These are phyloP conservation scores for Channa striata DNA, from an alignment of 2,797 vertebrate genomes.

Conservation along the genomic window DNA sequence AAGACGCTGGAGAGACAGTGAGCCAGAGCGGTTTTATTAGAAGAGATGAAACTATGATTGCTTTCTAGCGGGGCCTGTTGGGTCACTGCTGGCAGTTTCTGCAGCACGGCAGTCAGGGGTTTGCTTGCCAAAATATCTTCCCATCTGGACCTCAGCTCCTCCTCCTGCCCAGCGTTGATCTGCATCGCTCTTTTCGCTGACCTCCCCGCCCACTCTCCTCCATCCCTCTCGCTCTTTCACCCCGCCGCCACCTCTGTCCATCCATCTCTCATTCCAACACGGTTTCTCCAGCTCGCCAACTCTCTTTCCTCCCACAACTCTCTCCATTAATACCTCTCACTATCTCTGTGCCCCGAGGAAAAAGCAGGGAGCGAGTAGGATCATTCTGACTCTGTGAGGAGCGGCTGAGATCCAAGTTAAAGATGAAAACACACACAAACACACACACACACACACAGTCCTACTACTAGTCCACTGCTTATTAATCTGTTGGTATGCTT, in stretches of 20 bases:
- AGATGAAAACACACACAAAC: conserved; percentile 42
- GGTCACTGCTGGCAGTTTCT: conserved; percentile 38
- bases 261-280: conserved; percentile 24
- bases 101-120: conserved; percentile 2
- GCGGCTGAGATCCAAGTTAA: conserved; percentile 46
- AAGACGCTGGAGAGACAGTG: conserved; percentile 1
- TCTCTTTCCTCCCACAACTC: conserved; percentile 64
- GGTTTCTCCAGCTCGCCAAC: neutral
- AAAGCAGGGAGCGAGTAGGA: conserved; percentile 61
- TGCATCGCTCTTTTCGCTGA: conserved; percentile 38
- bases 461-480: conserved; percentile 41
- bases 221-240: conserved; percentile 36
- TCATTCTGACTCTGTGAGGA: conserved; percentile 40
- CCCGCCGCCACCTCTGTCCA: conserved; percentile 25
- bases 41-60: conserved; percentile 55
- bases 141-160: conserved; percentile 30
- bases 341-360: conserved; percentile 58
- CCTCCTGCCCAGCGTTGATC: conserved; percentile 48
- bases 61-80: conserved; percentile 40
- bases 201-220: conserved; percentile 54
- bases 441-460: conserved; percentile 12
- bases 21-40: conserved; percentile 35
- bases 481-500: conserved; percentile 47
- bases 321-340: conserved; percentile 62
- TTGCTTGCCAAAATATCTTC: conserved; percentile 49